Conservation (phyloP, 2,888 invertebrate species). For the Lepidochitona cinerea region DNA sequence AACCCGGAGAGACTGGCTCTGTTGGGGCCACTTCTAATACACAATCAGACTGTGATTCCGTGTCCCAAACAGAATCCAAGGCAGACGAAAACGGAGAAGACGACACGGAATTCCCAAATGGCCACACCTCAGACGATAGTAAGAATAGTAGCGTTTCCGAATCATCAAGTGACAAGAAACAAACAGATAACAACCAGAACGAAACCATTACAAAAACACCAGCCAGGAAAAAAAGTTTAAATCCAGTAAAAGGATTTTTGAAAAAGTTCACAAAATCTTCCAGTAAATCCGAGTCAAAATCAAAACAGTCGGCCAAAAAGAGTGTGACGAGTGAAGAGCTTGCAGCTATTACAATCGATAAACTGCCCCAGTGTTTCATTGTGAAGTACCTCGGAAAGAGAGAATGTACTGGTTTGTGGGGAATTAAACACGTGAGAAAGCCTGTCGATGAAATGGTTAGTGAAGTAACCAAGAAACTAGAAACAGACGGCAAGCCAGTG, state of each 20-base stretch:
- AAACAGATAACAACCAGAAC: background rate
- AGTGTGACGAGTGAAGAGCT: slow-evolving; percentile 33
- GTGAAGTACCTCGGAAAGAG: slow-evolving; percentile 66
- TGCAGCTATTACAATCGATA: slow-evolving; percentile 55
- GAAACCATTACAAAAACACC: background rate
- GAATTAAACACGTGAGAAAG: slow-evolving; percentile 61
- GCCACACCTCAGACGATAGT: background rate
- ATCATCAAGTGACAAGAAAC: background rate
- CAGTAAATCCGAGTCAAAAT: background rate
- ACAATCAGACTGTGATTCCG: background rate
- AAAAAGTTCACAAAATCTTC: slow-evolving; percentile 2
- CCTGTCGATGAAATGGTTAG: slow-evolving; percentile 66
- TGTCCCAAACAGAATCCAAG: background rate
- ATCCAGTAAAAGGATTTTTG: slow-evolving; percentile 9
- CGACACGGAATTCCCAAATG: background rate
- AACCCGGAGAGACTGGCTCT: background rate
- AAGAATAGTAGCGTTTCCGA: background rate
- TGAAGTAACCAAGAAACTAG: slow-evolving; percentile 49
- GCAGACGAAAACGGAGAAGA: background rate
- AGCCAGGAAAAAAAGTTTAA: background rate
- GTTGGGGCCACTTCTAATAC: background rate
- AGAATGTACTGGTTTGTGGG: slow-evolving; percentile 60
- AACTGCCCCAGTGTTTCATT: slow-evolving; percentile 68
- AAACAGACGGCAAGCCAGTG: slow-evolving; percentile 42
- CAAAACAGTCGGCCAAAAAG: background rate